These are phyloP conservation scores for Apodemia zela DNA, from an alignment of 2,888 invertebrate species.

Conservation along the genomic window DNA sequence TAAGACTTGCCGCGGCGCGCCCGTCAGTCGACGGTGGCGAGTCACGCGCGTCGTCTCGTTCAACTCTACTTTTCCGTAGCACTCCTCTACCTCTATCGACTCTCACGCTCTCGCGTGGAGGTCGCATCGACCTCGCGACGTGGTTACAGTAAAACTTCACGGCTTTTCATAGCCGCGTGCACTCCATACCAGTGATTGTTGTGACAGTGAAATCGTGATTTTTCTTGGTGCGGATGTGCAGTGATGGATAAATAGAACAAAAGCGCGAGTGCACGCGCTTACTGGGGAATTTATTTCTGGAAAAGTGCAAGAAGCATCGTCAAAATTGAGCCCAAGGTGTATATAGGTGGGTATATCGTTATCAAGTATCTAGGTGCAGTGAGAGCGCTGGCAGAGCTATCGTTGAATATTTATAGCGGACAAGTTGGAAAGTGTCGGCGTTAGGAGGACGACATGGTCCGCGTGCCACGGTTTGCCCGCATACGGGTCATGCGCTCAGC, in stretches of 20 bases:
- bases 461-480: constrained; percentile 30
- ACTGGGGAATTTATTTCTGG: constrained; percentile 56
- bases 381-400: constrained; percentile 52
- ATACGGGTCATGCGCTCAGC: constrained; percentile 48
- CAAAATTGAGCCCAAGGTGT: constrained; percentile 80
- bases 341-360: constrained; percentile 71
- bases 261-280: constrained; percentile 57
- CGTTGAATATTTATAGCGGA: constrained; percentile 70
- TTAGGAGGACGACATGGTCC: constrained; percentile 36
- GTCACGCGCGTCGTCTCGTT: constrained; percentile 75
- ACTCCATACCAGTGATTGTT: constrained; percentile 58
- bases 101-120: constrained; percentile 73
- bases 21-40: constrained; percentile 77
- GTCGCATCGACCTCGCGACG: constrained; percentile 58
- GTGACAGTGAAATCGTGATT: constrained; percentile 76
- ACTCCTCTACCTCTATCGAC: constrained; percentile 58
- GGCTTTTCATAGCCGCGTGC: constrained; percentile 47
- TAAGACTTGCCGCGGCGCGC: constrained; percentile 70
- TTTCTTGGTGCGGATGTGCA: constrained; percentile 75
- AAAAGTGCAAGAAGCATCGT: constrained; percentile 64
- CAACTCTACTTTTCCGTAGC: constrained; percentile 49
- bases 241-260: constrained; percentile 75
- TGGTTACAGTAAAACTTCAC: constrained; percentile 48
- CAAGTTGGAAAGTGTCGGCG: constrained; percentile 65
- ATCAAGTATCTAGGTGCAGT: constrained; percentile 38